A percentile compares a stretch with the other conserved stretches of the same genome.
phyloP scores from a whole-genome alignment of 2,797 vertebrate species.

The Gymnothorax reevesii region DNA sequence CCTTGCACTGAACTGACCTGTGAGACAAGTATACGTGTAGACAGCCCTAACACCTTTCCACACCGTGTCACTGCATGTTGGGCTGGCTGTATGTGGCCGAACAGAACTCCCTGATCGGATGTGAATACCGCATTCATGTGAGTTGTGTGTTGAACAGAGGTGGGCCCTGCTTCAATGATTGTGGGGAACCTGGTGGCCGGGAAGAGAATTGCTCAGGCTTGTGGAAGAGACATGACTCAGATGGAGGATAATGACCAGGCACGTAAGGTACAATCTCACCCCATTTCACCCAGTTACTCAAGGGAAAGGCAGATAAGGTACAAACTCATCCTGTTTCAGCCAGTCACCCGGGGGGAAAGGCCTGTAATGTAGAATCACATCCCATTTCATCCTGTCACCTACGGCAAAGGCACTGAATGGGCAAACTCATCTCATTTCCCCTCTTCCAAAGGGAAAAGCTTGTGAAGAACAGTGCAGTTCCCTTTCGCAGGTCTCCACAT shows the following conservation, averaged over 20 bases:
- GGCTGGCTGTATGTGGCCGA: neutral
- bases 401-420: neutral
- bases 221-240: constrained; percentile 87
- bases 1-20: too few species aligned
- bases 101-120: neutral
- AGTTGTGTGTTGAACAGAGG: constrained; percentile 72
- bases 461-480: neutral
- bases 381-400: constrained; percentile 41
- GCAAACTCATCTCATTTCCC: constrained; percentile 51
- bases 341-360: neutral
- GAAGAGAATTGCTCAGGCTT: constrained; percentile 93
- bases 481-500: too few species aligned
- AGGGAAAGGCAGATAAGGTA: constrained; percentile 12
- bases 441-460: neutral
- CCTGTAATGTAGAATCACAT: constrained; percentile 76
- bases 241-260: constrained; percentile 95
- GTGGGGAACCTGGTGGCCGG: constrained; percentile 95
- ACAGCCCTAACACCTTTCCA: neutral
- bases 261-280: constrained; percentile 75
- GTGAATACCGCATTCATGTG: neutral
- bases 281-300: neutral
- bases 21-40: too few species aligned
- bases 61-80: neutral
- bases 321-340: neutral
- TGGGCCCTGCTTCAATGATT: constrained; percentile 94